A percentile compares a stretch with the other conserved stretches of the same genome.
Conservation (phyloP, 2,797 vertebrate species). For the Acrocephalus scirpaceus region DNA sequence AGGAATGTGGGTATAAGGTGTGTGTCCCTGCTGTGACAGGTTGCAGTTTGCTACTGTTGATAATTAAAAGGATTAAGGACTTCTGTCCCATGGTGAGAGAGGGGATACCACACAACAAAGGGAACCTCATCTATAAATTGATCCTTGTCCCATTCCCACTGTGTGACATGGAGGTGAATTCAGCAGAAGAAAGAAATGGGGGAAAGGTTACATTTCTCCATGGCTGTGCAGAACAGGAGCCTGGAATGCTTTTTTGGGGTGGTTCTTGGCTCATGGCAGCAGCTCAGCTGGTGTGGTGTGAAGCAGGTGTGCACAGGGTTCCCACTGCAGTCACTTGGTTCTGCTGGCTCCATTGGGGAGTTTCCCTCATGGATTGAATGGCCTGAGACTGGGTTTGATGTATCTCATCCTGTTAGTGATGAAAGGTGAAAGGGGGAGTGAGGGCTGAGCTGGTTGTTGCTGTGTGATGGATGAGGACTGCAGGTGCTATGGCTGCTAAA, state of each 20-base stretch:
- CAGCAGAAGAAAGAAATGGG: not conserved
- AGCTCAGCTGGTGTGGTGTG: not conserved
- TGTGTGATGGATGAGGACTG: not conserved
- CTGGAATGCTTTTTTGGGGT: not conserved
- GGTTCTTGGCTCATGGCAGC: not conserved
- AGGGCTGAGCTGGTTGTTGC: not conserved
- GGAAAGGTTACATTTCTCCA: not conserved
- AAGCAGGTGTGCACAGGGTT: not conserved
- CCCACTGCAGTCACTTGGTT: not conserved
- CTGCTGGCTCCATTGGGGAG: not conserved
- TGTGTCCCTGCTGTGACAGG: not conserved
- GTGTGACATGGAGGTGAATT: not conserved
- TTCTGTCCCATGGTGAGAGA: not conserved
- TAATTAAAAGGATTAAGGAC: not conserved
- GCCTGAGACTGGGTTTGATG: not conserved
- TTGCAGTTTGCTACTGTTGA: not conserved
- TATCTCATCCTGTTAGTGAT: not conserved
- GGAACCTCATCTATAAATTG: not conserved
- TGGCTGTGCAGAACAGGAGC: not conserved
- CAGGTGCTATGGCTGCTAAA: not conserved
- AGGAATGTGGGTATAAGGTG: not conserved
- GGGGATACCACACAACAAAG: not conserved
- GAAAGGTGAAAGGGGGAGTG: not conserved
- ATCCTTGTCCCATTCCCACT: not conserved
- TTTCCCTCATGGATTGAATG: not conserved